Evolutionary conservation across 2,888 invertebrate species (phyloP).

Genomic region (Drosophila colorata): DNA sequence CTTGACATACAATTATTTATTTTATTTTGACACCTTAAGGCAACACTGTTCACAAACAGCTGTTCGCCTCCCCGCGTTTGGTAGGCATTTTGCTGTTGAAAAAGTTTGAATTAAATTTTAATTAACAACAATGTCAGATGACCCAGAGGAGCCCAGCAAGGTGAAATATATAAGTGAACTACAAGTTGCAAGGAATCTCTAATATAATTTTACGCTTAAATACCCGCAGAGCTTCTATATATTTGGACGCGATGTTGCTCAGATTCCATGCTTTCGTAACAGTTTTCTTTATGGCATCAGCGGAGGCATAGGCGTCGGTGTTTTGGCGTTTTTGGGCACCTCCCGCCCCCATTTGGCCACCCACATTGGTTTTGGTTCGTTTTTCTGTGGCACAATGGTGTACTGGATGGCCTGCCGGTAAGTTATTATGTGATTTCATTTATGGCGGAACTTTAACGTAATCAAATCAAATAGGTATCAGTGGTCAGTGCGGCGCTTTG

Average conservation of each 20-base stretch:
- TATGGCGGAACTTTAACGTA: background rate
- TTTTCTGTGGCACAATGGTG: conserved; percentile 88
- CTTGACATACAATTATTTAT: conserved; percentile 4
- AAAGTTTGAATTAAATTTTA: conserved; percentile 8
- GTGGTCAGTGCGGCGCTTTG: conserved; percentile 89
- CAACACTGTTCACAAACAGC: conserved; percentile 55
- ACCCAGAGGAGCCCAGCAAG: conserved; percentile 66
- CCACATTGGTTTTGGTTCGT: conserved; percentile 89
- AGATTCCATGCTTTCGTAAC: conserved; percentile 92
- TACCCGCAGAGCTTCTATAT: conserved; percentile 80
- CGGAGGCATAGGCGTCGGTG: conserved; percentile 89
- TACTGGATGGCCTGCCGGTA: conserved; percentile 89
- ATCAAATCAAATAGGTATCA: conserved; percentile 86
- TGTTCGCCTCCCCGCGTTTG: conserved; percentile 41
- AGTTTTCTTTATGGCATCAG: conserved; percentile 91
- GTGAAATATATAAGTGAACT: conserved; percentile 14
- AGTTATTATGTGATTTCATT: background rate
- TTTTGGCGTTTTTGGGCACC: conserved; percentile 90
- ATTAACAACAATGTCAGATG: conserved; percentile 59
- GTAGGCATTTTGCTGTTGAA: conserved; percentile 29
- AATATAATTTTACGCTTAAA: too few species aligned
- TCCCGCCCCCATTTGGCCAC: conserved; percentile 88
- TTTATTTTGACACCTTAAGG: conserved; percentile 4
- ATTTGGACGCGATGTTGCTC: conserved; percentile 90
- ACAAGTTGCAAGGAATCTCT: background rate